Conservation (phyloP, 2,113 vertebrate genomes). For the Cromileptes altivelis region DNA sequence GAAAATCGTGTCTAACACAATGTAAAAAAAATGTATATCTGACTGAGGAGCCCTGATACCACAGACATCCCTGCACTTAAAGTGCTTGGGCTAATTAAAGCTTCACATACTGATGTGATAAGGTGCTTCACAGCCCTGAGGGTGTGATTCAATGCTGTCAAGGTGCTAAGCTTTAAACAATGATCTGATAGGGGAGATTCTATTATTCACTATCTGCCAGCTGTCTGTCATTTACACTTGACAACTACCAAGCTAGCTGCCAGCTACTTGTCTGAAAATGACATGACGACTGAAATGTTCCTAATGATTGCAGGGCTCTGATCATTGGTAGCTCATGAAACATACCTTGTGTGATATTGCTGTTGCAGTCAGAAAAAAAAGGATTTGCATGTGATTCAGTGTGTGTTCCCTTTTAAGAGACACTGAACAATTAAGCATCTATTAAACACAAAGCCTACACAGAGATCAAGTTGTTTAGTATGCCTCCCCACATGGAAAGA, state of each 20-base stretch:
- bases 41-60: not conserved
- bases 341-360: not conserved
- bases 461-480: constrained; percentile 28
- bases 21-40: not conserved
- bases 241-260: not conserved
- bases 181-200: constrained; percentile 3
- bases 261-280: not conserved
- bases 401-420: not conserved
- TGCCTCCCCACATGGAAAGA: constrained; percentile 27
- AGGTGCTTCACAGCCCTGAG: not conserved
- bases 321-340: not conserved
- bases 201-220: not conserved
- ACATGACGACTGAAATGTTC: not conserved
- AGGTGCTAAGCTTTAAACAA: not conserved
- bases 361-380: not conserved
- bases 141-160: not conserved
- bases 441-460: not conserved
- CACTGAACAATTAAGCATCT: constrained; percentile 14
- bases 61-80: not conserved
- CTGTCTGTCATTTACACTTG: not conserved
- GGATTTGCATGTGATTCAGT: not conserved
- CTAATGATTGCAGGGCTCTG: not conserved
- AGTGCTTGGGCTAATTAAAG: not conserved
- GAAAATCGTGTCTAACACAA: not conserved
- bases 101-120: not conserved